A percentile compares a stretch with the other conserved stretches of the same genome.
These are phyloP conservation scores for Vidua macroura DNA, from an alignment of 2,113 vertebrate genomes.

Conservation along the genomic window DNA sequence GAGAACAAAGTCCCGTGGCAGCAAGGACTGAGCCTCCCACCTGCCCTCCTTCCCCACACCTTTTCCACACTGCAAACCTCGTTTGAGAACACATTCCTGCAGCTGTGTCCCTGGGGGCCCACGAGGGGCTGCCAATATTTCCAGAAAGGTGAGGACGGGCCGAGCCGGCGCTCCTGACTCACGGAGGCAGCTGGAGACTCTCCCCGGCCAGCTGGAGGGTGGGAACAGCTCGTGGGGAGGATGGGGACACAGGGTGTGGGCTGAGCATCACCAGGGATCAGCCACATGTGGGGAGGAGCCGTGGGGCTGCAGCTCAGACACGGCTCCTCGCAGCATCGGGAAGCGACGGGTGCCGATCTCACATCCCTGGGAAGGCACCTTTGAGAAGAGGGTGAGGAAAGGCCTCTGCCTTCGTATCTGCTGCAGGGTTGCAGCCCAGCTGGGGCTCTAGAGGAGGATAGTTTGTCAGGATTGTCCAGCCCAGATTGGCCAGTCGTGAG, in stretches of 20 bases:
- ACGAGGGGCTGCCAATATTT: not conserved
- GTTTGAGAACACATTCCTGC: not conserved
- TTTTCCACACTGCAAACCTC: not conserved
- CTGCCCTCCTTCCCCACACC: not conserved
- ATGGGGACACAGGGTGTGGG: slow-evolving; percentile 21
- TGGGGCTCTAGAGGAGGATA: not conserved
- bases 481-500: not conserved
- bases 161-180: not conserved
- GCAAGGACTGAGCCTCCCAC: not conserved
- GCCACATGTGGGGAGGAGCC: slow-evolving; percentile 16
- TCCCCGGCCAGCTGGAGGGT: slow-evolving; percentile 53
- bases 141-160: slow-evolving; percentile 28
- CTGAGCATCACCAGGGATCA: not conserved
- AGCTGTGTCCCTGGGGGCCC: not conserved
- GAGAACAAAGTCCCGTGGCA: rapidly evolving
- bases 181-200: slow-evolving; percentile 43
- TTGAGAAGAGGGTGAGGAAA: not conserved
- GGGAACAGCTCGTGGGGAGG: not conserved
- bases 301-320: not conserved
- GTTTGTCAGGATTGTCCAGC: not conserved
- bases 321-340: rapidly evolving
- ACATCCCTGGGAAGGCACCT: not conserved
- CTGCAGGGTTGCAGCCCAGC: not conserved
- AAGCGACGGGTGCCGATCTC: rapidly evolving
- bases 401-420: not conserved